phyloP scores from a whole-genome alignment of 2,113 vertebrate genomes.

The Tursiops truncatus region DNA sequence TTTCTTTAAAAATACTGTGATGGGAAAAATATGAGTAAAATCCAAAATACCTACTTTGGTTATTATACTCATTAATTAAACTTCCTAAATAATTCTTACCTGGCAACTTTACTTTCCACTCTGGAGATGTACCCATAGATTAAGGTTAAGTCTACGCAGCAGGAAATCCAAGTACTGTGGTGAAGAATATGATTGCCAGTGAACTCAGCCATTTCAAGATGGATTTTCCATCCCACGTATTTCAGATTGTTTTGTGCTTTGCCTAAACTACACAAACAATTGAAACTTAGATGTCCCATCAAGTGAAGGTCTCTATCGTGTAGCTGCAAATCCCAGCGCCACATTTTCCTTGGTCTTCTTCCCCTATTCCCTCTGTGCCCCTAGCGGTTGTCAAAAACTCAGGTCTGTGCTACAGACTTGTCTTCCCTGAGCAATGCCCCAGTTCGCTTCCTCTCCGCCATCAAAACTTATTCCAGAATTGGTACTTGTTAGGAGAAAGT shows the following conservation, averaged over 20 bases:
- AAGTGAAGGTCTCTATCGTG: background rate
- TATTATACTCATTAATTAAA: conserved; percentile 1
- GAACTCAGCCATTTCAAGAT: background rate
- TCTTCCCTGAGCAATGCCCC: background rate
- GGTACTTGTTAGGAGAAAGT: background rate
- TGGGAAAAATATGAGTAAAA: background rate
- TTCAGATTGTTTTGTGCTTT: background rate
- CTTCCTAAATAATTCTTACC: conserved; percentile 32
- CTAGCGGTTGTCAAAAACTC: background rate
- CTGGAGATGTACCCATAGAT: background rate
- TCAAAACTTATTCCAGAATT: background rate
- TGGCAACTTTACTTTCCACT: background rate
- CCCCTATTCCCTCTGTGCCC: background rate
- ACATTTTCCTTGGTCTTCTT: background rate
- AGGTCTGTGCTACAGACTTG: background rate
- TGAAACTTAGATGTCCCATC: background rate
- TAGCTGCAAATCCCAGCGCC: background rate
- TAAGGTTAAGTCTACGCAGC: background rate
- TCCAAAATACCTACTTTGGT: background rate
- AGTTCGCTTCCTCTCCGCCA: background rate
- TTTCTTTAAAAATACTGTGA: background rate
- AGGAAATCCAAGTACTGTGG: background rate
- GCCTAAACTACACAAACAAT: background rate
- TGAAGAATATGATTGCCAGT: background rate
- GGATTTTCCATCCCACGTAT: background rate